phyloP scores from a whole-genome alignment of 2,797 vertebrate genomes.

The Dromococcyx pavoninus region DNA sequence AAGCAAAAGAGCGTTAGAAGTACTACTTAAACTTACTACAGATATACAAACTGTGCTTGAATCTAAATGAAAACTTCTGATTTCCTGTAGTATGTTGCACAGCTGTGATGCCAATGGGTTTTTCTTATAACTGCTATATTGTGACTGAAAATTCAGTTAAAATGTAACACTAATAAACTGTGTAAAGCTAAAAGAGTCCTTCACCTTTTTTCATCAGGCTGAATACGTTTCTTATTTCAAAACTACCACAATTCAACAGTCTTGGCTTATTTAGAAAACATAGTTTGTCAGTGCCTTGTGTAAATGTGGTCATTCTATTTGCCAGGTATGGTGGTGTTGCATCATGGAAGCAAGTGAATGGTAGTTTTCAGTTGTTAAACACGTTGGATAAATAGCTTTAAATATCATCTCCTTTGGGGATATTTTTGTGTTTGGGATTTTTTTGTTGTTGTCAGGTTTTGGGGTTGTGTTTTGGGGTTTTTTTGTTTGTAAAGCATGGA shows the following conservation, averaged over 20 bases:
- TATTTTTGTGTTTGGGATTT: too few species aligned
- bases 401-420: neutral
- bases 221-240: neutral
- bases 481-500: neutral
- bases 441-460: too few species aligned
- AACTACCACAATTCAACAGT: neutral
- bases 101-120: neutral
- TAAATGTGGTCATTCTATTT: neutral
- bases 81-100: neutral
- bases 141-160: neutral
- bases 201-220: neutral
- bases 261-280: neutral
- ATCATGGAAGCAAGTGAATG: neutral
- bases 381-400: neutral
- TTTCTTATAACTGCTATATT: neutral
- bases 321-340: neutral
- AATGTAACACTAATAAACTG: neutral
- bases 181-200: neutral
- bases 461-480: too few species aligned
- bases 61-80: neutral
- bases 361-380: neutral
- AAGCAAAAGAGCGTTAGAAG: neutral
- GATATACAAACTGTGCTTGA: neutral
- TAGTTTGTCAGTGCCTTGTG: neutral
- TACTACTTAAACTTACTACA: neutral